Conservation (phyloP, 2,888 invertebrate species). For the Criorhina ranunculi region DNA sequence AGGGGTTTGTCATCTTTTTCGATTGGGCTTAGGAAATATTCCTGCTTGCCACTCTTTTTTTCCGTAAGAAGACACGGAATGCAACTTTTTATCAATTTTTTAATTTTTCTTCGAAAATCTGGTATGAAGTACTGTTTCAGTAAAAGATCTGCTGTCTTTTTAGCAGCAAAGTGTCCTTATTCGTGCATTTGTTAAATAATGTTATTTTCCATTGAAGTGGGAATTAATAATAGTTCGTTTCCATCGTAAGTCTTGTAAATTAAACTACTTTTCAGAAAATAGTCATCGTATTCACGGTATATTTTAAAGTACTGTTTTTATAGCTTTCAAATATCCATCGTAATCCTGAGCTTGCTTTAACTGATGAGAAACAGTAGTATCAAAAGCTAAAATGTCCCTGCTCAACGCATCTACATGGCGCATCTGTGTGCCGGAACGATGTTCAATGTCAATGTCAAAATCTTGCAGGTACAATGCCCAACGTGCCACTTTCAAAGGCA, state of each 20-base stretch:
- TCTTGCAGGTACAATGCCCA: constrained; percentile 74
- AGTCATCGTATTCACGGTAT: constrained; percentile 8
- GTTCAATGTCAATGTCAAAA: constrained; percentile 68
- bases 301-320: constrained; percentile 8
- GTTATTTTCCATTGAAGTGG: constrained; percentile 31
- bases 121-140: constrained; percentile 25
- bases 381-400: constrained; percentile 11
- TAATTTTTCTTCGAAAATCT: constrained; percentile 29
- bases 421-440: constrained; percentile 69
- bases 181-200: constrained; percentile 38
- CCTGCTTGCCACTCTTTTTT: constrained; percentile 21
- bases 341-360: constrained; percentile 9
- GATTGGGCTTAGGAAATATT: constrained; percentile 14
- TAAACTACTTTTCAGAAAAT: constrained; percentile 23
- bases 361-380: constrained; percentile 7
- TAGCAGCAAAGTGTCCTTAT: constrained; percentile 45
- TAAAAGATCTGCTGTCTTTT: constrained; percentile 24
- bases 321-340: background rate
- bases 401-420: constrained; percentile 75
- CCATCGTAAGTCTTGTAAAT: constrained; percentile 30
- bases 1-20: constrained; percentile 11
- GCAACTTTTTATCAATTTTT: constrained; percentile 7
- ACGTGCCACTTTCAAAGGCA: constrained; percentile 56
- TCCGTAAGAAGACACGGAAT: constrained; percentile 15
- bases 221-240: constrained; percentile 54